Evolutionary conservation across 2,113 vertebrate species (phyloP), one percentile per base, ranked within the genome.

Genomic region (Pardalotus punctatus): DNA sequence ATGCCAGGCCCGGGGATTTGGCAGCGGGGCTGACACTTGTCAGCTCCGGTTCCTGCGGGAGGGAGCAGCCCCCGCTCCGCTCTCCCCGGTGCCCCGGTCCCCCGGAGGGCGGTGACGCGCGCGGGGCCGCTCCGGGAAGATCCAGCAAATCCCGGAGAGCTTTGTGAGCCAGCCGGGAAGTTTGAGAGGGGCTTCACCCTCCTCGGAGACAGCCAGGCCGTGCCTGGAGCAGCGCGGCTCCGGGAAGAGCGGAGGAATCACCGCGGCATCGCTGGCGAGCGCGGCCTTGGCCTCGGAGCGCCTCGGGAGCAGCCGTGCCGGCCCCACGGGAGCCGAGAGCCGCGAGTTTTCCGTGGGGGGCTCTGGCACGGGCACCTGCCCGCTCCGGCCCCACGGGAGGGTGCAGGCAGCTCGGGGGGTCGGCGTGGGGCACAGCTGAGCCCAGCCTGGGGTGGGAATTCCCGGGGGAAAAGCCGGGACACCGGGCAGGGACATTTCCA

Each of bases 1-100:
- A 64, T 29, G 88, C 61, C 90, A 72, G 90, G 42, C 85, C 67
- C 1, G 40, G 9, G 36, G 4, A 2, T 12, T 57, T 88, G 96
- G 96, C 94, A 90, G 81, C 77, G 38, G 56, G 61, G 7, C 72
- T 51, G 93, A 28, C 89, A 66, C 95, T 91, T 51, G 89, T 79
- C 95, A 71, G 90, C 87, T 56, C 20, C 17, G 77, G 45, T 15
- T 65, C 42, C 22, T 43, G 45, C 14, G 2, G 51, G 60, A 33
- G 69, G 21, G 14, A 73, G 77, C 76, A 12, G 84, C 81, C 11
- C 22, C 47, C 47, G 25, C 25, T 51, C 51, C 6, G 6, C 54
- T 57, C 14, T 51, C 25, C 50, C 50, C 4, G 14, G 36, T 20
- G 25, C 38, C 38, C 27, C 60, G 9, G 86, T 92, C 47, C 86